Conservation (phyloP, 2,888 invertebrate species). For the Eupithecia subfuscata region DNA sequence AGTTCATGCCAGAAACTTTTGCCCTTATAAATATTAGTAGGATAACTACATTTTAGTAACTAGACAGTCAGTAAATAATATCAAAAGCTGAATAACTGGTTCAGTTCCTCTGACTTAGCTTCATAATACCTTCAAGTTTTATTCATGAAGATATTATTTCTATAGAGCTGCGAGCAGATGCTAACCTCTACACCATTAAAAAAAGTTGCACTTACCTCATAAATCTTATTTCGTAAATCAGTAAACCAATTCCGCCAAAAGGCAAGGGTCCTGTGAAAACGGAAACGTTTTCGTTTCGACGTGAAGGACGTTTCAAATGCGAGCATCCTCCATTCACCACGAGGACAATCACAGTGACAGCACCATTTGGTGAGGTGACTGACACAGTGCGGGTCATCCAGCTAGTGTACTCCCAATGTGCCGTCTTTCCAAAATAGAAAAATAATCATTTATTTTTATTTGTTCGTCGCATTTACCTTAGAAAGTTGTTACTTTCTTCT, state of each 20-base stretch:
- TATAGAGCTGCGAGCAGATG: background rate
- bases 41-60: too few species aligned
- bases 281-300: slow-evolving; percentile 23
- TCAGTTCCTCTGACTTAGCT: background rate
- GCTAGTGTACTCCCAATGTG: background rate
- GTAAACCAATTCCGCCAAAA: slow-evolving; percentile 17
- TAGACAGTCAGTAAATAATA: background rate
- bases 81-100: background rate
- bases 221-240: slow-evolving; percentile 11
- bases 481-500: too few species aligned
- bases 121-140: too few species aligned
- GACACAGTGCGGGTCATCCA: slow-evolving; percentile 4
- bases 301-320: slow-evolving; percentile 25
- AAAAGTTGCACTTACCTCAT: background rate
- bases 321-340: slow-evolving; percentile 23
- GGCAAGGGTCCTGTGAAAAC: slow-evolving; percentile 10
- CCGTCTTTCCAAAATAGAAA: too few species aligned
- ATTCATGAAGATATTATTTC: background rate
- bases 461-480: too few species aligned
- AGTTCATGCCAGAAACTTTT: too few species aligned
- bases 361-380: slow-evolving; percentile 39
- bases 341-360: slow-evolving; percentile 50
- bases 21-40: too few species aligned
- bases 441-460: too few species aligned
- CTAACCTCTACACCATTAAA: background rate